Conservation (phyloP, 1,140 invertebrate species). For the Neodiprion virginianus region DNA sequence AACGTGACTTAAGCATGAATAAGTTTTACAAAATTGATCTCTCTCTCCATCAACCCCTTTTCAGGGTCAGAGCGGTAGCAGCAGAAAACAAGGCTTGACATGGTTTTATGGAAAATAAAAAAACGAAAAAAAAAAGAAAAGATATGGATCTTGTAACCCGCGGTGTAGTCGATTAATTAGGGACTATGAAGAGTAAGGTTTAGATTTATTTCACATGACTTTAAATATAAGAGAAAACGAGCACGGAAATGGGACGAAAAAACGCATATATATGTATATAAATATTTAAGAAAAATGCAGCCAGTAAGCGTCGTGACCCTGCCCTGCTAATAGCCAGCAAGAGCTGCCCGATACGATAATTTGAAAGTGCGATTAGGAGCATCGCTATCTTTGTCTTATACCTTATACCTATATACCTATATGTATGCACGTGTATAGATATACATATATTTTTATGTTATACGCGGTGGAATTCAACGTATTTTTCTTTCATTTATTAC, state of each 20-base stretch:
- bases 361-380: slow-evolving; percentile 7
- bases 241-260: slow-evolving; percentile 6
- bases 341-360: slow-evolving; percentile 8
- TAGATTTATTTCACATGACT: too few species aligned
- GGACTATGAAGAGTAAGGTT: neutral
- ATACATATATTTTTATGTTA: too few species aligned
- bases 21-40: too few species aligned
- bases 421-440: too few species aligned
- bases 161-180: neutral
- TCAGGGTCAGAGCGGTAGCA: too few species aligned
- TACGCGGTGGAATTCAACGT: too few species aligned
- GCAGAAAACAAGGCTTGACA: too few species aligned
- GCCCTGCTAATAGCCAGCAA: slow-evolving; percentile 18
- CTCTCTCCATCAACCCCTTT: too few species aligned
- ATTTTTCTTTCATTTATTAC: too few species aligned
- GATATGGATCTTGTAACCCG: neutral
- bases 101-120: too few species aligned
- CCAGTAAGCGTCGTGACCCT: slow-evolving; percentile 39
- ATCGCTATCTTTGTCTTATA: slow-evolving; percentile 17
- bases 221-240: neutral
- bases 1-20: too few species aligned
- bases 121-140: neutral
- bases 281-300: slow-evolving; percentile 33
- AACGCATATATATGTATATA: slow-evolving; percentile 27
- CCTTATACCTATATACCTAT: slow-evolving; percentile 21